Evolutionary conservation across 2,888 invertebrate species (phyloP).

Genomic region (Acleris holmiana): DNA sequence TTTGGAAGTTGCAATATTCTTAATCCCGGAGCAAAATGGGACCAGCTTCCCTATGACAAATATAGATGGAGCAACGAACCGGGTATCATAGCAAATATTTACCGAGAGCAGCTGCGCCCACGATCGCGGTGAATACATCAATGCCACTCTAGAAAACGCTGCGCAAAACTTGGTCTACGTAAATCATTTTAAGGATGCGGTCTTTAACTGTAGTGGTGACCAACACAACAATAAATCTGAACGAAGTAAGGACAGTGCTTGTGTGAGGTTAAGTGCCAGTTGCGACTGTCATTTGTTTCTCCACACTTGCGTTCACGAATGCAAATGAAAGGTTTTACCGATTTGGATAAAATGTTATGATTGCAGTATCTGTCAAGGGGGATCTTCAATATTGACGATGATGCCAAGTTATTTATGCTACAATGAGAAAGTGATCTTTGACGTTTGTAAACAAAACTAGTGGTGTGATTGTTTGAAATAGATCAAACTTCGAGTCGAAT

Average conservation of each 20-base stretch:
- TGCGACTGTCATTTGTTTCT: too few species aligned
- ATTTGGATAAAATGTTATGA: background rate
- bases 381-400: too few species aligned
- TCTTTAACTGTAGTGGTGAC: background rate
- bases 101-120: constrained; percentile 62
- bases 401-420: constrained; percentile 35
- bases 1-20: constrained; percentile 17
- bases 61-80: constrained; percentile 77
- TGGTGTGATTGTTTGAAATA: too few species aligned
- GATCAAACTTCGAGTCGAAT: too few species aligned
- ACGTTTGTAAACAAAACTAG: too few species aligned
- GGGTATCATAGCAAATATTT: constrained; percentile 71
- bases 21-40: constrained; percentile 45
- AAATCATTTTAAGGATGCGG: background rate
- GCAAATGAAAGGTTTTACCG: background rate
- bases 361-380: background rate
- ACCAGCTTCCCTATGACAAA: constrained; percentile 65
- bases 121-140: constrained; percentile 60
- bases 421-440: too few species aligned
- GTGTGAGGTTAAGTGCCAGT: too few species aligned
- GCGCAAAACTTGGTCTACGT: background rate
- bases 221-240: background rate
- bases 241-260: too few species aligned
- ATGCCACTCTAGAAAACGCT: constrained; percentile 31
- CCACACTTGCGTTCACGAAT: too few species aligned